Conservation (phyloP, 2,113 vertebrate genomes). For the Nerophis lumbriciformis region DNA sequence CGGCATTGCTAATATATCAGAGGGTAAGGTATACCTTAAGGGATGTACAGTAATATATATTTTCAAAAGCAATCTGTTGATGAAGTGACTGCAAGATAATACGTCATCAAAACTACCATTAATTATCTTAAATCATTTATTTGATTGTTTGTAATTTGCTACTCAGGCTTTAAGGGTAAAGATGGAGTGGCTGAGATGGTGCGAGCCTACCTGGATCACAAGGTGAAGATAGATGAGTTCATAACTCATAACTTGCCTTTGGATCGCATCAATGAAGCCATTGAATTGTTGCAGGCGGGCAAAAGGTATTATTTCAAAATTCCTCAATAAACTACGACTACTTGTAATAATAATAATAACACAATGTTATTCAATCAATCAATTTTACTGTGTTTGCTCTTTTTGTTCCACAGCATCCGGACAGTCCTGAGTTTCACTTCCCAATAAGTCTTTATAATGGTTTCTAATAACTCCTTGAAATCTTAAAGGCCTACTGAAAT, state of each 20-base stretch:
- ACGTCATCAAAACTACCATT: no score
- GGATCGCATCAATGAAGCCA: conserved; percentile 73
- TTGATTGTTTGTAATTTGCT: neutral
- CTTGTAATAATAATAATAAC: neutral
- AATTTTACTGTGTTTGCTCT: neutral
- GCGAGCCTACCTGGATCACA: conserved; percentile 71
- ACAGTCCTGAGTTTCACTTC: conserved; percentile 75
- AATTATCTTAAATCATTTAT: neutral
- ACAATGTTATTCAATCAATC: neutral
- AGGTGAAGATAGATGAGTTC: conserved; percentile 72
- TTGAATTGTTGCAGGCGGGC: conserved; percentile 70
- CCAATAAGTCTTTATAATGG: conserved; percentile 29
- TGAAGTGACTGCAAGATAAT: no score
- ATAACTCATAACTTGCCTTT: conserved; percentile 73
- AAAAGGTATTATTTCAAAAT: conserved; percentile 61
- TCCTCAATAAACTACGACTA: neutral
- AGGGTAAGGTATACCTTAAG: no score
- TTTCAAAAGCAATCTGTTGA: no score
- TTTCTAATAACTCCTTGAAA: neutral
- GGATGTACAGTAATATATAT: no score
- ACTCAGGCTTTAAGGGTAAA: conserved; percentile 72
- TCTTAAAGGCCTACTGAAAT: no score
- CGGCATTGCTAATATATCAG: no score
- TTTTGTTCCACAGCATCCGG: conserved; percentile 78
- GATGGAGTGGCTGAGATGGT: conserved; percentile 71